These are phyloP conservation scores for Remorina albescens DNA, from an alignment of 2,797 vertebrate species.

Conservation along the genomic window DNA sequence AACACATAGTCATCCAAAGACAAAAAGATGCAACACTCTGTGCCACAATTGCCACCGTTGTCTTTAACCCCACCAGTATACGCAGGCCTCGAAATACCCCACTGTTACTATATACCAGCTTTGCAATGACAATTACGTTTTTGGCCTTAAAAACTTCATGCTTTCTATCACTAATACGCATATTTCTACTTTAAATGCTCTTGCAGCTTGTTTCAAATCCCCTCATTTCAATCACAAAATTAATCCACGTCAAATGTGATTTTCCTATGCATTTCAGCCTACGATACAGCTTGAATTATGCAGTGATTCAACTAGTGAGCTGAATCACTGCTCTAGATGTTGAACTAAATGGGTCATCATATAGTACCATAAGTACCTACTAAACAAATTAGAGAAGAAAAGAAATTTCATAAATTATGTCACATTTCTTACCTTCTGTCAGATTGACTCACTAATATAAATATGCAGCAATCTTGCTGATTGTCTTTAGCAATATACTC, in stretches of 20 bases:
- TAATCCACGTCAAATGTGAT: background rate
- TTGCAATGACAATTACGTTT: conserved; percentile 1
- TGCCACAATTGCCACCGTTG: conserved; percentile 49
- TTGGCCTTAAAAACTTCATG: background rate
- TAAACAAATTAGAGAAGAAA: conserved; percentile 18
- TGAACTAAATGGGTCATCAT: conserved; percentile 10
- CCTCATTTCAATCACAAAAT: background rate
- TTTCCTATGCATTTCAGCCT: background rate
- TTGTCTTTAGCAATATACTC: background rate
- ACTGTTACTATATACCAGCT: background rate
- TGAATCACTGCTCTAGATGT: background rate
- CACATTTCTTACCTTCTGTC: conserved; percentile 1
- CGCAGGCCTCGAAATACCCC: conserved; percentile 7
- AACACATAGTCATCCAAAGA: conserved; percentile 80
- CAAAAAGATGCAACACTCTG: conserved; percentile 74
- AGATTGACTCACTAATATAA: background rate
- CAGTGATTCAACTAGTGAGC: background rate
- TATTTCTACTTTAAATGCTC: background rate
- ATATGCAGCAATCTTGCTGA: background rate
- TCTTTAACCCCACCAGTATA: conserved; percentile 29
- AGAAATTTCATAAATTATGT: conserved; percentile 18
- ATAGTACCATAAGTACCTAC: background rate
- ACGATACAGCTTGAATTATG: conserved; percentile 6
- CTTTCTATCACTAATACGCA: background rate
- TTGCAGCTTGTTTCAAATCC: background rate